Evolutionary conservation across 2,888 invertebrate species (phyloP).

Genomic region (Polyploca ridens): DNA sequence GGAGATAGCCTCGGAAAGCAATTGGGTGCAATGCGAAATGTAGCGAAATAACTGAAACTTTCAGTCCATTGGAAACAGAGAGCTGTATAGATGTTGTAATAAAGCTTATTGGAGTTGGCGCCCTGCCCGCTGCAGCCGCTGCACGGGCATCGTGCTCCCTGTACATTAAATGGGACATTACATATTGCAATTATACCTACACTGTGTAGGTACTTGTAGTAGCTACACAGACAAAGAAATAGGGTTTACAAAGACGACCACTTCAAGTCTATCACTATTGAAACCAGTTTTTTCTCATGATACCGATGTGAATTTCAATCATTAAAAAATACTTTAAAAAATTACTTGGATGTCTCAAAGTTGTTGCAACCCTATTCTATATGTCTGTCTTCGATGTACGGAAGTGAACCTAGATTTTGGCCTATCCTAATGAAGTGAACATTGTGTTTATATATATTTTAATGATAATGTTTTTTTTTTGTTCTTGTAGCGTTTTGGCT

Average conservation of each 20-base stretch:
- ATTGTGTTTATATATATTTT: too few relatives aligned
- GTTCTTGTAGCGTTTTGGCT: too few relatives aligned
- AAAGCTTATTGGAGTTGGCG: slow-evolving; percentile 18
- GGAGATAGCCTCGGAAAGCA: not conserved
- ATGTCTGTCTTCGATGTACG: not conserved
- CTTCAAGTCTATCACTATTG: not conserved
- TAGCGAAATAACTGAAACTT: not conserved
- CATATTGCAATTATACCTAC: not conserved
- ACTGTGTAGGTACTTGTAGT: not conserved
- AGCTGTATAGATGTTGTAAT: slow-evolving; percentile 15
- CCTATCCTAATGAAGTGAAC: too few relatives aligned
- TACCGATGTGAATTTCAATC: too few relatives aligned
- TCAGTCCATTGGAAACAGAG: slow-evolving; percentile 16
- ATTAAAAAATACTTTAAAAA: too few relatives aligned
- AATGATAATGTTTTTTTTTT: too few relatives aligned
- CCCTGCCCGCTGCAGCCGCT: slow-evolving; percentile 13
- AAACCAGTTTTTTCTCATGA: too few relatives aligned
- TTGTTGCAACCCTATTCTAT: not conserved
- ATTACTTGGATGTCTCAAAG: not conserved
- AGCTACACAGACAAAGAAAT: not conserved
- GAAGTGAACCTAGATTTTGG: not conserved
- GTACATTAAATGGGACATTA: not conserved
- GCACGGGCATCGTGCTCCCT: not conserved
- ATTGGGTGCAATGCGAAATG: not conserved
- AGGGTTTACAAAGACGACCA: not conserved